phyloP scores from a whole-genome alignment of 1,140 invertebrate genomes.

The Diachasma alloeum region DNA sequence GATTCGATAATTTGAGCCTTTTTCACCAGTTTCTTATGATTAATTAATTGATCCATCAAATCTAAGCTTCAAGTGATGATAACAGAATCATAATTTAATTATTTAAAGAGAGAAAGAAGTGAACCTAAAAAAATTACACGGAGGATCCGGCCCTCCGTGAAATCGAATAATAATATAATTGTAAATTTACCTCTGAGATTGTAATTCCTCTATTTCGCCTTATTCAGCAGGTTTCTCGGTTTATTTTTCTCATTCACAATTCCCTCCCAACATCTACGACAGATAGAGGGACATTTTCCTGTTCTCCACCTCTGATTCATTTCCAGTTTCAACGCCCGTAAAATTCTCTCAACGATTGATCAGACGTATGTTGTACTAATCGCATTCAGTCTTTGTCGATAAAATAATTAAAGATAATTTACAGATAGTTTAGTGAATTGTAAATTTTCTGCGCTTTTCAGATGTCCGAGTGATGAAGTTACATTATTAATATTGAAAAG shows the following conservation, averaged over 20 bases:
- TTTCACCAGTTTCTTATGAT: too few species aligned
- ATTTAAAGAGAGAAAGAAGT: not conserved
- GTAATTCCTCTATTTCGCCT: not conserved
- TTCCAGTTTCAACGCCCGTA: not conserved
- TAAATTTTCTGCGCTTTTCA: not conserved
- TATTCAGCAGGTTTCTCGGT: not conserved
- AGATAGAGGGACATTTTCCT: not conserved
- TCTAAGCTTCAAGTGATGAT: too few species aligned
- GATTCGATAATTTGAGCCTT: too few species aligned
- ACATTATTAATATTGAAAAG: not conserved
- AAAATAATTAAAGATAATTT: constrained; percentile 42
- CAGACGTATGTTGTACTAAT: constrained; percentile 47
- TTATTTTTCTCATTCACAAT: too few species aligned
- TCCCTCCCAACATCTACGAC: too few species aligned
- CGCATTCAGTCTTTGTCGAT: constrained; percentile 60
- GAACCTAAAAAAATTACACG: not conserved
- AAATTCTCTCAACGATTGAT: constrained; percentile 16
- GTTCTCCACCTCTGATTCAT: not conserved
- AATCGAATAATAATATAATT: not conserved
- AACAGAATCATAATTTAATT: not conserved
- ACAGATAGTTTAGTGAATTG: not conserved
- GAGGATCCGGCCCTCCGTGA: not conserved
- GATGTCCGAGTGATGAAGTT: not conserved
- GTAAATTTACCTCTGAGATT: not conserved
- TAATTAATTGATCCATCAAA: too few species aligned